Evolutionary conservation across 1,140 invertebrate species (phyloP).

Genomic region (Heterodera carotae): DNA sequence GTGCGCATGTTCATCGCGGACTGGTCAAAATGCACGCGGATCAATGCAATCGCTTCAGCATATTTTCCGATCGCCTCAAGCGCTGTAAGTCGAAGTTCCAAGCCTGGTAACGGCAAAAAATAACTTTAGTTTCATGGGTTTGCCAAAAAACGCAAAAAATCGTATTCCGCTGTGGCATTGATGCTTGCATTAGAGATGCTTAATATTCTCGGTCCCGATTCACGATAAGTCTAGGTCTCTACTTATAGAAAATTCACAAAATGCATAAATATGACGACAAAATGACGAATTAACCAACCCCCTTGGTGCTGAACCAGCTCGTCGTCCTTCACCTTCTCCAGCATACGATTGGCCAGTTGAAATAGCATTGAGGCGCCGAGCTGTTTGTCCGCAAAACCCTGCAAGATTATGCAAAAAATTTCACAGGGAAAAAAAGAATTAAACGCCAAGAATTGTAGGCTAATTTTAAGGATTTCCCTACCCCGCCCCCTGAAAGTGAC

Average conservation of each 20-base stretch:
- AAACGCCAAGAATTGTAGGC: no score
- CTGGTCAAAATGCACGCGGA: slow-evolving; percentile 23
- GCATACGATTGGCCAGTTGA: slow-evolving; percentile 79
- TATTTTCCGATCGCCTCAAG: slow-evolving; percentile 19
- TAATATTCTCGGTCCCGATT: no score
- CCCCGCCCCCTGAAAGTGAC: no score
- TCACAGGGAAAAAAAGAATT: no score
- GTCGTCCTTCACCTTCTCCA: slow-evolving; percentile 75
- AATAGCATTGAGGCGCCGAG: slow-evolving; percentile 72
- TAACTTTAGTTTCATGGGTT: no score
- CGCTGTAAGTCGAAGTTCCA: slow-evolving; percentile 41
- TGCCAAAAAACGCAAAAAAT: no score
- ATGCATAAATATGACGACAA: not conserved
- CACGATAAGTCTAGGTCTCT: no score
- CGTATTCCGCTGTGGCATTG: no score
- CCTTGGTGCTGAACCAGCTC: slow-evolving; percentile 22
- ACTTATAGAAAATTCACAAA: no score
- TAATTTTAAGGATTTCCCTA: no score
- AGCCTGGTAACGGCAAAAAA: slow-evolving; percentile 36
- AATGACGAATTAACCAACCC: not conserved
- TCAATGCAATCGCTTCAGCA: slow-evolving; percentile 36
- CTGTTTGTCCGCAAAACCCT: slow-evolving; percentile 34
- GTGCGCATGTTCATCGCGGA: not conserved
- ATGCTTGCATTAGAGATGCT: no score
- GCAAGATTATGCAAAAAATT: not conserved